Evolutionary conservation across 2,888 invertebrate genomes (phyloP), one percentile per base, ranked within the genome.

Genomic region (Andrena flavipes): DNA sequence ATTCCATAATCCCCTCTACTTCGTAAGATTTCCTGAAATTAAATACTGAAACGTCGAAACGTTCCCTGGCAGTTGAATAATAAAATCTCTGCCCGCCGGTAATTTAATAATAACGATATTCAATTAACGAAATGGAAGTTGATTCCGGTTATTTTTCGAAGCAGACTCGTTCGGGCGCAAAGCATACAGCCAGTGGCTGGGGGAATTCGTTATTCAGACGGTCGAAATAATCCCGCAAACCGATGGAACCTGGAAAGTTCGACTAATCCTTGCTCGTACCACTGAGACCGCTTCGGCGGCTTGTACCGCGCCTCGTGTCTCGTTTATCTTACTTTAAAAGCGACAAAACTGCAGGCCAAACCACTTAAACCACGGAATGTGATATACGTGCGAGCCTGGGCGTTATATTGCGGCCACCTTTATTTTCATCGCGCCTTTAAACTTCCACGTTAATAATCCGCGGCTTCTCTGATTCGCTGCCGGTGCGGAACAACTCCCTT

Each of bases 281-380:
- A 51, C 78, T 80, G 68, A 59, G 64, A 78, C 68, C 69, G n/a
- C 54, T 23, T 29, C 60, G 49, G 23, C 13, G 23, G 42, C 23
- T 60, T 1, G 10, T 29, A 42, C 54, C 6, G n/a, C 13, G 5
- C 20, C 42, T 2, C 2, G 23, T 26, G 29, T 20, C 59, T 13
- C 59, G 30, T 79, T 76, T 51, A 35, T 68, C 72, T 67, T n/a
- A 10, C 10, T 67, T n/a, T 48, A 23, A 8, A 13, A 60, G 20
- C 48, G 49, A 67, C 62, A 56, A 75, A 69, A 67, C 76, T 23
- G 8, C 4, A 5, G 23, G 20, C 67, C 76, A 4, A 80, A 68
- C 67, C 54, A 26, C 30, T 49, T 59, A 71, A 67, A 70, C 29
- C 76, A 26, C 60, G 30, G 8, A 10, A 3, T 42, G 23, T 51